Percentiles rank a stretch among this genome's conserved stretches.
These are phyloP conservation scores for Lasioglossum leucozonium DNA, from an alignment of 2,888 invertebrate species.

Conservation along the genomic window DNA sequence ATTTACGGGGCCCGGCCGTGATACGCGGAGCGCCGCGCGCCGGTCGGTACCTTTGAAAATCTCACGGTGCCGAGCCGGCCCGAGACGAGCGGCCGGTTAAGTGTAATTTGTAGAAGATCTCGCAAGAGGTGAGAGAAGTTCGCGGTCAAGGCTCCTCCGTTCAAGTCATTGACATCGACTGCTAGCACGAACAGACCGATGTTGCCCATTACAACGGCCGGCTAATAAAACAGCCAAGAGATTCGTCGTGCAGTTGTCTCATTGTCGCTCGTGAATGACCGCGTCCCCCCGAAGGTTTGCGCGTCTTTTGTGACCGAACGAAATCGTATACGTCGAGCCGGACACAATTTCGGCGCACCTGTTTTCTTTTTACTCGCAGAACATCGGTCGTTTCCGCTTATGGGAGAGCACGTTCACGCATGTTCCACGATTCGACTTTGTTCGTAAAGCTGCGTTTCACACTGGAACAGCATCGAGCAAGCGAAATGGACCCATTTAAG, in stretches of 20 bases:
- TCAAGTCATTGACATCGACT: constrained; percentile 82
- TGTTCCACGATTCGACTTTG: neutral
- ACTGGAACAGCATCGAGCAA: neutral
- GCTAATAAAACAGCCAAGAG: constrained; percentile 65
- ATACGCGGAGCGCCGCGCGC: neutral
- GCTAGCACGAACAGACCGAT: constrained; percentile 69
- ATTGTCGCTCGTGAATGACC: constrained; percentile 39
- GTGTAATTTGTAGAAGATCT: constrained; percentile 72
- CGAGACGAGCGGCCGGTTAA: constrained; percentile 64
- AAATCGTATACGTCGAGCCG: neutral
- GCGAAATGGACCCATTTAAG: too few species aligned
- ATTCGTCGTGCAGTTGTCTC: constrained; percentile 53
- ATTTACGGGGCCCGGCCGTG: constrained; percentile 15
- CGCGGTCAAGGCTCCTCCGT: constrained; percentile 82
- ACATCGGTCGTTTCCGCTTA: neutral
- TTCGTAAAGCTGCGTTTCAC: neutral
- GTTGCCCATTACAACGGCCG: constrained; percentile 70
- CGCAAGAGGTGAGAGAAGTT: constrained; percentile 79
- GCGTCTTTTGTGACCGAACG: neutral
- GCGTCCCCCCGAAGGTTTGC: too few species aligned
- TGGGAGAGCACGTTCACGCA: too few species aligned
- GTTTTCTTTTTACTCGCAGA: neutral
- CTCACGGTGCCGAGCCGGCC: constrained; percentile 43
- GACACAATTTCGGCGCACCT: neutral
- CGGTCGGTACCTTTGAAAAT: constrained; percentile 65